phyloP scores from a whole-genome alignment of 1,140 invertebrate species.

The Nephotettix cincticeps region DNA sequence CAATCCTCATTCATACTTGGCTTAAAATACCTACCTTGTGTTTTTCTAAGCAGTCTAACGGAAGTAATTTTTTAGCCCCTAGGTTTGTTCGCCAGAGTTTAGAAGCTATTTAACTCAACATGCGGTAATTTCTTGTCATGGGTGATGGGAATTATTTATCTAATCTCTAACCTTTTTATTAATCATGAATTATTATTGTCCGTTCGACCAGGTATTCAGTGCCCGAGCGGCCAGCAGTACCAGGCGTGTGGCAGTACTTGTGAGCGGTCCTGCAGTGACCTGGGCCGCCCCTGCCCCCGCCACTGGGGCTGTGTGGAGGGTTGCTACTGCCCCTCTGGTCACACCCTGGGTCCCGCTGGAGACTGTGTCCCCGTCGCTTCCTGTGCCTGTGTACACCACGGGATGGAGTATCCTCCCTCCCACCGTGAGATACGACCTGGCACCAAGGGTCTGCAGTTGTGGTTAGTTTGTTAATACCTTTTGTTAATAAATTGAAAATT shows the following conservation, averaged over 20 bases:
- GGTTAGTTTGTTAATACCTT: no score
- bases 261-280: conserved; percentile 65
- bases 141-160: no score
- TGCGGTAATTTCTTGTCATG: no score
- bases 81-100: no score
- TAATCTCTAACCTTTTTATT: no score
- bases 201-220: conserved; percentile 68
- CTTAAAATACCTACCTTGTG: no score
- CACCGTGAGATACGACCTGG: conserved; percentile 70
- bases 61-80: no score
- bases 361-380: conserved; percentile 72
- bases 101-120: no score
- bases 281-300: conserved; percentile 52
- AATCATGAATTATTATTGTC: no score
- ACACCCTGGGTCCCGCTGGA: conserved; percentile 66
- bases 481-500: no score
- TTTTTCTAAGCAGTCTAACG: no score
- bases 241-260: conserved; percentile 78
- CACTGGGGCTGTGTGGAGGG: conserved; percentile 76
- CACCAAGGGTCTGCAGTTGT: conserved; percentile 63
- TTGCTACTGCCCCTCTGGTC: conserved; percentile 79
- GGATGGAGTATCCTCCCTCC: conserved; percentile 69
- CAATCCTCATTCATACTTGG: no score
- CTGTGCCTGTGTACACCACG: conserved; percentile 75
- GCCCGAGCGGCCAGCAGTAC: conserved; percentile 74